Evolutionary conservation across 2,797 vertebrate genomes (phyloP).

Genomic region (Argyrosomus regius): DNA sequence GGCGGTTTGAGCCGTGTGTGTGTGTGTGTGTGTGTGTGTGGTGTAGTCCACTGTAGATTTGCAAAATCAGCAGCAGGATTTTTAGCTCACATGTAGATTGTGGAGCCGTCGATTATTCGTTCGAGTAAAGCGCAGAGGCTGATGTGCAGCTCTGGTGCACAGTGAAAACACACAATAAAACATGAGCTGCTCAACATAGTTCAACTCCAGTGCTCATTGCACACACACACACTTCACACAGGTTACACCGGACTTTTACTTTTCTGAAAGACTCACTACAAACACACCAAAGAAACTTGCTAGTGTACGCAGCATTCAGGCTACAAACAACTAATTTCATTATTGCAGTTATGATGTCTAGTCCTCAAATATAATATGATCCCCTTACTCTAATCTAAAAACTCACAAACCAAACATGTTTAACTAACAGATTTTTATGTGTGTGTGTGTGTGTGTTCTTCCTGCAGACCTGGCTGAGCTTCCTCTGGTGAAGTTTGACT

Average conservation of each 20-base stretch:
- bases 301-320: neutral
- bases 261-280: neutral
- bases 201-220: no score
- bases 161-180: no score
- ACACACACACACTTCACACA: neutral
- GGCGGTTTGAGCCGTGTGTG: neutral
- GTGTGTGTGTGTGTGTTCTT: constrained; percentile 16
- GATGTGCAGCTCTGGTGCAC: no score
- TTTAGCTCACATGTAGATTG: no score
- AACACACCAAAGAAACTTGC: neutral
- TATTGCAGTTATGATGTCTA: neutral
- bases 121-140: no score
- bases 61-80: neutral
- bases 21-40: constrained; percentile 1
- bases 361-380: neutral
- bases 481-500: constrained; percentile 96
- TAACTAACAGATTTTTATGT: neutral
- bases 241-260: neutral
- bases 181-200: no score
- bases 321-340: neutral
- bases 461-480: constrained; percentile 92
- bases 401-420: neutral
- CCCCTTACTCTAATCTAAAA: neutral
- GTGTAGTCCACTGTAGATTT: neutral
- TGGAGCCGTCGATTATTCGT: no score